Base-by-base conservation (phyloP, 1,140 invertebrate species). In the Dendrolimus kikuchii region DNA sequence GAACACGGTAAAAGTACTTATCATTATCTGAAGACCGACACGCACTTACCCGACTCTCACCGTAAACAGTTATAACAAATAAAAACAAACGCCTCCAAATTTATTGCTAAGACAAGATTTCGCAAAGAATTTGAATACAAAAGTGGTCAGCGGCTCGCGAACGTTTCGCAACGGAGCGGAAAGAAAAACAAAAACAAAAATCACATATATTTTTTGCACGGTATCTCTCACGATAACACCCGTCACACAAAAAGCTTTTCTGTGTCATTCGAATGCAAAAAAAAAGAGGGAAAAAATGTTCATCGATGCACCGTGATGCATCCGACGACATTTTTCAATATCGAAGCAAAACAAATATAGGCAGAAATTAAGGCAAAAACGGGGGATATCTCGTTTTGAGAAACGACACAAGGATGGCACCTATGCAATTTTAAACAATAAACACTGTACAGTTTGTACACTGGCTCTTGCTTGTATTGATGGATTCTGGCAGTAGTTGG, bases 191-290 rank as follows among this genome's bases (percentile, higher is more conserved):
- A 40, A 40, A n/a, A 40, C 3, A 40, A 40, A 38, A 40, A 48
- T 8, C 60, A 55, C 71, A 69, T 62, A 66, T 72, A 73, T 64
- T 77, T 74, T 76, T 79, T 71, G 51, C 62, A 66, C 66, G 60
- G 62, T 66, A 70, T 63, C 64, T 68, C 61, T 53, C 52, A 53
- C 71, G 81, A 82, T 85, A 85, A 81, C 67, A 63, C 66, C 51
- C 64, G 67, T 69, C 69, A 60, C 66, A 74, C 75, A 83, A 86
- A 84, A 81, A 86, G 82, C 82, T 78, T 86, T 83, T 80, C 80
- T 75, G 78, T 86, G 81, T 85, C 69, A 64, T 66, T 70, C 57
- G 48, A 57, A 55, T 46, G 49, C 49, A 53, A 52, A 68, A 67
- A 69, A 65, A 64, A 70, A 68, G 37, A 51, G 57, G 59, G 67